These are phyloP conservation scores for Periparus ater DNA, from an alignment of 2,797 vertebrate species.

Conservation along the genomic window DNA sequence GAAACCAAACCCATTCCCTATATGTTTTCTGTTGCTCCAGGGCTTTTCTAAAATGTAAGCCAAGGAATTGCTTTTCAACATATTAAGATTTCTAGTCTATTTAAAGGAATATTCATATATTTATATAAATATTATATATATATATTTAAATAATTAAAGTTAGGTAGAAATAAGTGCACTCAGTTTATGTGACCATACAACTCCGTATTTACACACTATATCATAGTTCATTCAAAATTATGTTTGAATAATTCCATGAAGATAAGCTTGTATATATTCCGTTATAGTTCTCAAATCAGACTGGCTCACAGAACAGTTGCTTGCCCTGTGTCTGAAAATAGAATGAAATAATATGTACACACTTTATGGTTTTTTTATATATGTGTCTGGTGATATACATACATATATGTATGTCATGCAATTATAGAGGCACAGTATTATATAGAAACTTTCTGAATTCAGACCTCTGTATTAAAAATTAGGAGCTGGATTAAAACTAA, in stretches of 20 bases:
- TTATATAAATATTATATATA: no score
- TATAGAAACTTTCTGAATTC: neutral
- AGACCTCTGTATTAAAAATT: neutral
- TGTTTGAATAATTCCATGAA: neutral
- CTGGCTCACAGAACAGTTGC: neutral
- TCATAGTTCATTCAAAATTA: neutral
- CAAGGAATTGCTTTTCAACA: neutral
- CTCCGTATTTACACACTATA: neutral
- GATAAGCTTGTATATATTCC: neutral
- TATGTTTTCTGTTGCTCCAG: slow-evolving; percentile 25
- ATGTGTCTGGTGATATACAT: neutral
- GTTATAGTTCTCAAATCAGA: neutral
- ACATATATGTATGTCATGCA: neutral
- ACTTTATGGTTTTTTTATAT: neutral
- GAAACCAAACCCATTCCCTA: slow-evolving; percentile 30
- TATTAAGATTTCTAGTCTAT: neutral
- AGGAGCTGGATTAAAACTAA: neutral
- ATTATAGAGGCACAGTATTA: neutral
- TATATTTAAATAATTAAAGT: no score
- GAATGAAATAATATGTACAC: neutral
- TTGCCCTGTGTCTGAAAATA: neutral
- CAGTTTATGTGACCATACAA: neutral
- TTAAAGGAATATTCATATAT: neutral
- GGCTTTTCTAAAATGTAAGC: neutral
- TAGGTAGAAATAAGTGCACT: neutral